Base-by-base conservation (phyloP, 2,113 vertebrate genomes). In the Illadopsis cleaveri region DNA sequence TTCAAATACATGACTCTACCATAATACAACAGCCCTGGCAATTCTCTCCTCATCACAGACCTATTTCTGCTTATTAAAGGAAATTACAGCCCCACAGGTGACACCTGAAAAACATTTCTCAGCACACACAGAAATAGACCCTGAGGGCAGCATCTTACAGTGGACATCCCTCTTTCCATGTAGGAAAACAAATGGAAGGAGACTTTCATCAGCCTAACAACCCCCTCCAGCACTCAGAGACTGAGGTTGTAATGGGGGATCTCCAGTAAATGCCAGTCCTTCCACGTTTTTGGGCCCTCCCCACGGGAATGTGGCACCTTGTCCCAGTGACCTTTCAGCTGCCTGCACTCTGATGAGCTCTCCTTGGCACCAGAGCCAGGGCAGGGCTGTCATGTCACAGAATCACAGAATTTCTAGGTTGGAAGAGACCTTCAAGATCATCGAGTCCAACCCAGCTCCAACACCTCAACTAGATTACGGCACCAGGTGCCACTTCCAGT, bases 1-100 rank as follows among this genome's bases (percentile, higher is more conserved):
- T 48, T 72, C 38, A 48, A 11, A 48, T 15, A 50, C 4, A 0
- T 31, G 12, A 8, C 22, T 37, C 5, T 2, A 8, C 35, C 16
- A 4, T 1, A 64, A 37, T 0, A 3, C 37, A 60, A 33, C 80
- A 40, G 37, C 35, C 33, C 66, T 6, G 13, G 28, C 10, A 60
- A 8, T 60, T 27, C 33, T 45, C 31, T 44, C 20, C 71, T 84
- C 64, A 42, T 62, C 5, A 0, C 6, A 27, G 15, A 21, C 33
- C 28, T 21, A 9, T 19, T 83, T 42, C 60, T 40, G 5, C 42
- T 65, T 28, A 22, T 69, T 53, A 33, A 57, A 66, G 60, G 79
- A 48, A 58, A 79, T 48, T 19, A 48, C 0, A 4, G 83, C 62
- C 61, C 53, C 66, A 9, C 2, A 9, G 53, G 25, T 64, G 61